These are phyloP conservation scores for Helicoverpa zea DNA, from an alignment of 1,140 invertebrate genomes.

Conservation along the genomic window DNA sequence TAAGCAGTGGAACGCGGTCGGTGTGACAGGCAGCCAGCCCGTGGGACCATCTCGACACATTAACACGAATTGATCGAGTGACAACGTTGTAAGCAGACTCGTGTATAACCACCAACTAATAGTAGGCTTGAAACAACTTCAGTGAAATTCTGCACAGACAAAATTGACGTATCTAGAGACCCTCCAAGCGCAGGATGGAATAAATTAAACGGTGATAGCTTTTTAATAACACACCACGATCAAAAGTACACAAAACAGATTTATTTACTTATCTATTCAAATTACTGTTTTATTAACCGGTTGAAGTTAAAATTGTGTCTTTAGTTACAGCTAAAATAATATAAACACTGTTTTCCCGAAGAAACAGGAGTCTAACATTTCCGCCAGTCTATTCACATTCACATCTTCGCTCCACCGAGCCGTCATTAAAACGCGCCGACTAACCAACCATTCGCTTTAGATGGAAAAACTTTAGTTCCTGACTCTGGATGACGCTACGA, in stretches of 20 bases:
- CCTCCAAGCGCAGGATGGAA: background rate
- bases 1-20: slow-evolving; percentile 54
- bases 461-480: slow-evolving; percentile 46
- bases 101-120: slow-evolving; percentile 7
- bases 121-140: background rate
- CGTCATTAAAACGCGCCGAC: slow-evolving; percentile 28
- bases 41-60: slow-evolving; percentile 51
- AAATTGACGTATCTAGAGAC: slow-evolving; percentile 10
- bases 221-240: background rate
- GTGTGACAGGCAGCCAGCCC: slow-evolving; percentile 51
- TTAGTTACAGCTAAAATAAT: background rate
- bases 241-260: background rate
- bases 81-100: slow-evolving; percentile 10
- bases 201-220: background rate
- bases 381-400: slow-evolving; percentile 33
- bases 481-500: slow-evolving; percentile 34
- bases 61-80: slow-evolving; percentile 48
- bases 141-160: background rate
- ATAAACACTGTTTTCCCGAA: background rate
- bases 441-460: slow-evolving; percentile 24
- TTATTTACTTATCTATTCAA: background rate
- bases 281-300: background rate
- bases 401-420: background rate
- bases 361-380: slow-evolving; percentile 12
- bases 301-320: background rate